Conservation (phyloP, 2,888 invertebrate species). For the Norana najaformis region DNA sequence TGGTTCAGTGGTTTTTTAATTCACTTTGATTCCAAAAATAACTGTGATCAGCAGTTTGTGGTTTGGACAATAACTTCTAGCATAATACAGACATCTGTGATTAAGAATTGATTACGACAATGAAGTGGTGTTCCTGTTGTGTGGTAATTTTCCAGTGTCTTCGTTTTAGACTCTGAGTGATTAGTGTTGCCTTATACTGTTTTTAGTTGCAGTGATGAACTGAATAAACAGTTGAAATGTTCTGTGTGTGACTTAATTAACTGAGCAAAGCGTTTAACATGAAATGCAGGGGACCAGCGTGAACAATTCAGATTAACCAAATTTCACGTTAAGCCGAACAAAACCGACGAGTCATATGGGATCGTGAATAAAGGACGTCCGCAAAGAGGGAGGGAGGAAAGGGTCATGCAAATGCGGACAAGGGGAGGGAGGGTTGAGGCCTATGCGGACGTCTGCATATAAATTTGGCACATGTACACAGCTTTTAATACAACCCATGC, state of each 20-base stretch:
- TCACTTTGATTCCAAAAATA: background rate
- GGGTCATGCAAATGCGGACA: too few relatives aligned
- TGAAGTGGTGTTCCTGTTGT: background rate
- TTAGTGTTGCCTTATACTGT: conserved; percentile 5
- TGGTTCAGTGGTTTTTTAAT: background rate
- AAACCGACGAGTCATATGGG: too few relatives aligned
- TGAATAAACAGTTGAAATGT: background rate
- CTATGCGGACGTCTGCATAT: too few relatives aligned
- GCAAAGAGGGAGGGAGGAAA: too few relatives aligned
- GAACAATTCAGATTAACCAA: too few relatives aligned
- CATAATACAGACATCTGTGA: background rate
- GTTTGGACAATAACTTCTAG: background rate
- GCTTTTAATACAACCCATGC: too few relatives aligned
- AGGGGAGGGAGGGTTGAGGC: too few relatives aligned
- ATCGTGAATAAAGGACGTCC: too few relatives aligned
- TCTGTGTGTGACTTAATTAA: background rate
- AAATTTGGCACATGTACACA: too few relatives aligned
- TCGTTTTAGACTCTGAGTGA: background rate
- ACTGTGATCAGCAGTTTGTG: background rate
- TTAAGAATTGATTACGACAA: background rate
- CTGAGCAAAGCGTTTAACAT: too few relatives aligned
- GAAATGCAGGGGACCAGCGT: too few relatives aligned
- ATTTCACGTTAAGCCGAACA: too few relatives aligned
- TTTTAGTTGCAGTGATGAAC: background rate
- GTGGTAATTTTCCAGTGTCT: background rate